phyloP scores from a whole-genome alignment of 2,797 vertebrate genomes.

The Rousettus madagascariensis region DNA sequence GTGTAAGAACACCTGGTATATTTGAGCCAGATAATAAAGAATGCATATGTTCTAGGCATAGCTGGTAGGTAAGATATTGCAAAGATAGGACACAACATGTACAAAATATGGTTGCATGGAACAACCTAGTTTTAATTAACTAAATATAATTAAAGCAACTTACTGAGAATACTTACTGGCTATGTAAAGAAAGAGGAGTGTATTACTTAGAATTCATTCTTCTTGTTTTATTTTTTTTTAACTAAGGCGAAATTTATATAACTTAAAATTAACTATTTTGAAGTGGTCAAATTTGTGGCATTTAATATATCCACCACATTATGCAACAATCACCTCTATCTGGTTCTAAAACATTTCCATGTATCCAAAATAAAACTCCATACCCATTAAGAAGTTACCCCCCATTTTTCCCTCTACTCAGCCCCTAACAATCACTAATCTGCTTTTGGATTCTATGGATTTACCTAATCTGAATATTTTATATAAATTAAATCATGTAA shows the following conservation, averaged over 20 bases:
- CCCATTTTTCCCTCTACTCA: fast-evolving
- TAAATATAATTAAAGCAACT: neutral
- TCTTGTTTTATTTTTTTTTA: neutral
- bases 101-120: neutral
- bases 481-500: neutral
- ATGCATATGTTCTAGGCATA: neutral
- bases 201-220: neutral
- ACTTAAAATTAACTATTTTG: neutral
- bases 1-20: neutral
- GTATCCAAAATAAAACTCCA: neutral
- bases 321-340: neutral
- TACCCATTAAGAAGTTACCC: neutral
- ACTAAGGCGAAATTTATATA: neutral
- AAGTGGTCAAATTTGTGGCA: neutral
- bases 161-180: neutral
- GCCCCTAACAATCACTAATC: neutral
- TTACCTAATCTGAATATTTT: neutral
- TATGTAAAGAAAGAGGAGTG: neutral
- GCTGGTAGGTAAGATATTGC: neutral
- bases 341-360: neutral
- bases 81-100: neutral
- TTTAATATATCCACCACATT: neutral
- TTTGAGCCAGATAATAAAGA: neutral
- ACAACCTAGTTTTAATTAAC: neutral
- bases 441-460: neutral